phyloP scores from a whole-genome alignment of 2,888 invertebrate genomes.

The Stratiomys singularior region DNA sequence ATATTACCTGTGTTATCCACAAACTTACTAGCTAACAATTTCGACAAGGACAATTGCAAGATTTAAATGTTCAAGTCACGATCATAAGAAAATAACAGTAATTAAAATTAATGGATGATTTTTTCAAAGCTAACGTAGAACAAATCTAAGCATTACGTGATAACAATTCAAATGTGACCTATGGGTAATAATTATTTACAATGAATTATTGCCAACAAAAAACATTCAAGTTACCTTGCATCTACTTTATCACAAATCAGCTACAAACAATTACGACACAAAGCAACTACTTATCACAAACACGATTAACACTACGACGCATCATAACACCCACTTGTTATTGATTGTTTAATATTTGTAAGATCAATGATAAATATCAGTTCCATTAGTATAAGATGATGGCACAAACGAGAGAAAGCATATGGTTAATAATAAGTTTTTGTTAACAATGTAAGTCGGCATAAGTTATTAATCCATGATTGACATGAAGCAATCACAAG shows the following conservation, averaged over 20 bases:
- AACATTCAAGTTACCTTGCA: neutral
- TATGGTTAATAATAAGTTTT: neutral
- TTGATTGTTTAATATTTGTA: slow-evolving; percentile 17
- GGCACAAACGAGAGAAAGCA: slow-evolving; percentile 6
- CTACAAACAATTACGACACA: neutral
- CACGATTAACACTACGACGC: slow-evolving; percentile 32
- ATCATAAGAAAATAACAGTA: too few species aligned
- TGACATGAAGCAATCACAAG: slow-evolving; percentile 16
- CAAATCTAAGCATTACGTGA: too few species aligned
- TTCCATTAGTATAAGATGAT: slow-evolving; percentile 6
- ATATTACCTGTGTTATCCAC: too few species aligned
- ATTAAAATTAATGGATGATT: too few species aligned
- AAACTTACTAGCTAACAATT: too few species aligned
- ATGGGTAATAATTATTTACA: too few species aligned
- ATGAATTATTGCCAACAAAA: neutral
- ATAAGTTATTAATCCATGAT: neutral
- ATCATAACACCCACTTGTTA: slow-evolving; percentile 46
- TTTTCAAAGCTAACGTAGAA: too few species aligned
- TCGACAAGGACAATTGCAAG: too few species aligned
- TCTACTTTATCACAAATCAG: neutral
- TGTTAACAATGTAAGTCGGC: neutral
- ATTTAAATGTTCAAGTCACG: too few species aligned
- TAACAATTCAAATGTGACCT: too few species aligned
- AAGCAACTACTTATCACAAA: slow-evolving; percentile 14
- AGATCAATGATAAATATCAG: neutral